Evolutionary conservation across 2,797 vertebrate species (phyloP).

Genomic region (Gorsachius magnificus): DNA sequence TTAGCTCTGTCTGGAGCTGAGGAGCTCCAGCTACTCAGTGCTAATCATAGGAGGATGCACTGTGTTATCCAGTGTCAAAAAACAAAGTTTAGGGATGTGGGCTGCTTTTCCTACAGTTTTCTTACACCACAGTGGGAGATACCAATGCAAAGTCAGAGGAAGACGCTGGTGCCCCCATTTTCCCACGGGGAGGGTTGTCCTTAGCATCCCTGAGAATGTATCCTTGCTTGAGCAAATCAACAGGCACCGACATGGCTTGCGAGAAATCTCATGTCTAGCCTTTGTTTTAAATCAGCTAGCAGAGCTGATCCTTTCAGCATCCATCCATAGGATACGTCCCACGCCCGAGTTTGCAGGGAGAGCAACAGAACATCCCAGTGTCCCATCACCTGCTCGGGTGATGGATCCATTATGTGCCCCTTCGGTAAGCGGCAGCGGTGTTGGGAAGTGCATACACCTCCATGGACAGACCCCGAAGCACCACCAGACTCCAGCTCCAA

Average conservation of each 20-base stretch:
- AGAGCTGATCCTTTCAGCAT: background rate
- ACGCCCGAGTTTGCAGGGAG: rapidly evolving
- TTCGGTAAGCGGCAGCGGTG: rapidly evolving
- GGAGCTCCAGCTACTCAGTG: slow-evolving; percentile 13
- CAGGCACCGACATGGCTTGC: rapidly evolving
- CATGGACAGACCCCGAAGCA: rapidly evolving
- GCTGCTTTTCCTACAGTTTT: background rate
- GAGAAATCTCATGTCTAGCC: background rate
- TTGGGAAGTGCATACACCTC: background rate
- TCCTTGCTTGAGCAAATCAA: background rate
- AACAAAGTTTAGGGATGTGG: background rate
- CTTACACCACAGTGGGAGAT: background rate
- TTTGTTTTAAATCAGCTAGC: background rate
- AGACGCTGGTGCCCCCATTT: background rate
- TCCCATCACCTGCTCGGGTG: rapidly evolving
- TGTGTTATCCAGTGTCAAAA: background rate
- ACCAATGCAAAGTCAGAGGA: background rate
- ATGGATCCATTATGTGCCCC: rapidly evolving
- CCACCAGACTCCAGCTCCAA: background rate
- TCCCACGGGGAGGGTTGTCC: background rate
- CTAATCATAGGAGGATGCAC: slow-evolving; percentile 7
- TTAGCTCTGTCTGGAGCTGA: slow-evolving; percentile 53
- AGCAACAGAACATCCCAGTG: rapidly evolving
- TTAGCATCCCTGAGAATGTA: background rate
- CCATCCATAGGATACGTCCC: background rate